phyloP scores from a whole-genome alignment of 2,113 vertebrate genomes.

The Sphaerodactylus townsendi region DNA sequence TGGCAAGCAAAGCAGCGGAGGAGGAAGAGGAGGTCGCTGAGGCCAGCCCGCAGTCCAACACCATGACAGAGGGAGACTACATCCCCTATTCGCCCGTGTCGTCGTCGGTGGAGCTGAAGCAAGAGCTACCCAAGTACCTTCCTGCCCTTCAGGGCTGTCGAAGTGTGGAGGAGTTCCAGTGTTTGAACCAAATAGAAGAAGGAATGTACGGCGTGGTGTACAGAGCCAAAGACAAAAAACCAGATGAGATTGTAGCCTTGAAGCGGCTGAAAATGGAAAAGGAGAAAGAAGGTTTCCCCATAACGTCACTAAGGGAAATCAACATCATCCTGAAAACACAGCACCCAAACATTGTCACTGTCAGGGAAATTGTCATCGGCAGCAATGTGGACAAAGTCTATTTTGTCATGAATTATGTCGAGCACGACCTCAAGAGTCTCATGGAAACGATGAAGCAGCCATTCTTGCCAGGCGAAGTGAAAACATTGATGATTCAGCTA shows the following conservation, averaged over 20 bases:
- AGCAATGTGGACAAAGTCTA: conserved; percentile 99
- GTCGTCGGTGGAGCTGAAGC: conserved; percentile 92
- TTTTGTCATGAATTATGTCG: conserved; percentile 98
- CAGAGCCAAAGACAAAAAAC: conserved; percentile 96
- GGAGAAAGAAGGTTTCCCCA: conserved; percentile 96
- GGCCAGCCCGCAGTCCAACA: conserved; percentile 86
- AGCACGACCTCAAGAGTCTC: conserved; percentile 95
- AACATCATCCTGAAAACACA: conserved; percentile 98
- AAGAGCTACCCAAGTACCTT: conserved; percentile 95
- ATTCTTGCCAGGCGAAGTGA: conserved; percentile 96
- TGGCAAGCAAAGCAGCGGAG: conserved; percentile 86
- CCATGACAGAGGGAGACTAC: conserved; percentile 89
- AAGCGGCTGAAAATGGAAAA: conserved; percentile 98
- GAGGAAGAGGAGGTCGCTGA: conserved; percentile 82
- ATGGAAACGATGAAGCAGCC: conserved; percentile 99
- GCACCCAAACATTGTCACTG: conserved; percentile 94
- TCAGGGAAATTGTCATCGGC: conserved; percentile 95
- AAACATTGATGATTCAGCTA: conserved; percentile 97
- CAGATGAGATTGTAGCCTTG: conserved; percentile 97
- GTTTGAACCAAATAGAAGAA: conserved; percentile 95
- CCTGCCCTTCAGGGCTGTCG: conserved; percentile 97
- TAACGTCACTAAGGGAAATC: conserved; percentile 95
- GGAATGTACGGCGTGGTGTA: conserved; percentile 97
- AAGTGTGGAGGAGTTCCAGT: conserved; percentile 97
- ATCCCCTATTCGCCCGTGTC: conserved; percentile 90